Evolutionary conservation across 2,888 invertebrate species (phyloP).

Genomic region (Gryllus longicercus): DNA sequence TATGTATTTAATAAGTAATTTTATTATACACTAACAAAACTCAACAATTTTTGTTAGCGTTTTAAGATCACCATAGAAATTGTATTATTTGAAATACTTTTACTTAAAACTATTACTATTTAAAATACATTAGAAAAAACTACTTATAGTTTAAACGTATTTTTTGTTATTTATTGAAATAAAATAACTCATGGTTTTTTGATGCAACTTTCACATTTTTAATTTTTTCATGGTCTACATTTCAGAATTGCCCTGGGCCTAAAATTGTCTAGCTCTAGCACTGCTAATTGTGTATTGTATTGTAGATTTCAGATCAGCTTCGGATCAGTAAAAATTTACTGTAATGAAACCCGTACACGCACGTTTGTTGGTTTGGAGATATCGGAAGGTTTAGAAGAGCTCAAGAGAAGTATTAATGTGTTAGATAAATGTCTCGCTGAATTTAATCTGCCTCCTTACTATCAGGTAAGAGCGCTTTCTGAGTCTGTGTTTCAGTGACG

Average conservation of each 20-base stretch:
- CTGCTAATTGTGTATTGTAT: constrained; percentile 33
- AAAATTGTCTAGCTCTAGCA: too few species aligned
- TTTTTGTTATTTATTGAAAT: too few species aligned
- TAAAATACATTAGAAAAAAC: background rate
- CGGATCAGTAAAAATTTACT: constrained; percentile 64
- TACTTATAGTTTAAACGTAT: background rate
- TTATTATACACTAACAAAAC: too few species aligned
- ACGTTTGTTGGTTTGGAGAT: constrained; percentile 76
- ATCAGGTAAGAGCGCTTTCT: constrained; percentile 56
- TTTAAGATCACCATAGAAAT: too few species aligned
- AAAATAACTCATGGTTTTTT: too few species aligned
- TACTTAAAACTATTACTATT: background rate
- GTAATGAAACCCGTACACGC: constrained; percentile 79
- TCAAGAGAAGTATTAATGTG: constrained; percentile 56
- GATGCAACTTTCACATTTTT: too few species aligned
- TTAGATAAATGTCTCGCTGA: constrained; percentile 68
- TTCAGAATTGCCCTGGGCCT: too few species aligned
- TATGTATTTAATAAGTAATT: too few species aligned
- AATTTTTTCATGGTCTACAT: too few species aligned
- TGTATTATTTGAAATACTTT: too few species aligned
- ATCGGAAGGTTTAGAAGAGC: constrained; percentile 54
- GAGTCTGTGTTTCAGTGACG: too few species aligned
- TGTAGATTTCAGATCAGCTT: constrained; percentile 60
- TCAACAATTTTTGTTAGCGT: too few species aligned
- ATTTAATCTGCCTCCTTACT: constrained; percentile 72